These are phyloP conservation scores for Calidris pygmaea DNA, from an alignment of 2,113 vertebrate genomes.

Conservation along the genomic window DNA sequence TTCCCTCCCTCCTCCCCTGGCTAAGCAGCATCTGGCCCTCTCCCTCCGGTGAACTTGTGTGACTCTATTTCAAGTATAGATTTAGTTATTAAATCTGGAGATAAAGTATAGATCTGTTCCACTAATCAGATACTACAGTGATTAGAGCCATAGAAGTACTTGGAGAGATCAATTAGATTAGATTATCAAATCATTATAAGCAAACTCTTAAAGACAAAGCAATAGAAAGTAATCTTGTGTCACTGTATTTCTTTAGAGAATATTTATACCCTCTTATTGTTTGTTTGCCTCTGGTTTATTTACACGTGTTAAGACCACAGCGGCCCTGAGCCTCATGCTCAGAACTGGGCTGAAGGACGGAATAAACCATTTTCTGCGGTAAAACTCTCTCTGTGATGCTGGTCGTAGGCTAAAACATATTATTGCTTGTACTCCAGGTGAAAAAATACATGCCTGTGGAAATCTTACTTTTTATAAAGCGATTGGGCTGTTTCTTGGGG, in stretches of 20 bases:
- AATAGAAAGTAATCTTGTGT: constrained; percentile 49
- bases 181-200: constrained; percentile 58
- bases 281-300: constrained; percentile 10
- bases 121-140: constrained; percentile 45
- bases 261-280: constrained; percentile 26
- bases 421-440: background rate
- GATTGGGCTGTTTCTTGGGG: background rate
- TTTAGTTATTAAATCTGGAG: constrained; percentile 68
- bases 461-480: background rate
- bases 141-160: constrained; percentile 55
- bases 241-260: constrained; percentile 14
- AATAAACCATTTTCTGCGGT: background rate
- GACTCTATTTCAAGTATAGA: constrained; percentile 62
- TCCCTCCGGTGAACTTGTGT: constrained; percentile 20
- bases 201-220: constrained; percentile 58
- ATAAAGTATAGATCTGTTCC: constrained; percentile 62
- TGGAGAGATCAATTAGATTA: constrained; percentile 58
- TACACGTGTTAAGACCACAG: background rate
- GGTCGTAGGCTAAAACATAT: background rate
- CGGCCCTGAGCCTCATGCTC: background rate
- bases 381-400: background rate
- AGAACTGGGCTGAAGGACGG: background rate
- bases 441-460: background rate
- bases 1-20: background rate
- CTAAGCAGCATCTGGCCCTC: constrained; percentile 17